Conservation (phyloP, 1,140 invertebrate genomes). For the Brachionus paranguensis region DNA sequence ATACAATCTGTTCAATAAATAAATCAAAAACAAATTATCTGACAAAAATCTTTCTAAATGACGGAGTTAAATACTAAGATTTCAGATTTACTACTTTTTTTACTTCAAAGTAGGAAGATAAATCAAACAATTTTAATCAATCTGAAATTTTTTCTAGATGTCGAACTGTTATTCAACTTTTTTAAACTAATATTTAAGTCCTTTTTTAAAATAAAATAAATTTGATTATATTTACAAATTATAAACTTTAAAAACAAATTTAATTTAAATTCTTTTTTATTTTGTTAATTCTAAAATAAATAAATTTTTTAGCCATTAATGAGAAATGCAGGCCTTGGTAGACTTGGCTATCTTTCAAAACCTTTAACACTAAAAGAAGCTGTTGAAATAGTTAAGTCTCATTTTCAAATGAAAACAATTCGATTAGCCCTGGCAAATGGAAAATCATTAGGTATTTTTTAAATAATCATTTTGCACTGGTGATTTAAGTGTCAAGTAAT, state of each 20-base stretch:
- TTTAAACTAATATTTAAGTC: neutral
- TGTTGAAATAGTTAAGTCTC: neutral
- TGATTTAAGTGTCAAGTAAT: too few species aligned
- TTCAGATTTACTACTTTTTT: too few species aligned
- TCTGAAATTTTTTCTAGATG: too few species aligned
- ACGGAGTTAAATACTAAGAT: too few species aligned
- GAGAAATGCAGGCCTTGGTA: conserved; percentile 9
- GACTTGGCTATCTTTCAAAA: neutral
- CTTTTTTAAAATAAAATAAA: neutral
- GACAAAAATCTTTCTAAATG: too few species aligned
- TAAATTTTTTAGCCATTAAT: neutral
- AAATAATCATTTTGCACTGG: neutral
- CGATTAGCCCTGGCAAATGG: conserved; percentile 28
- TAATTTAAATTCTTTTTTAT: neutral
- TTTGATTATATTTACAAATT: neutral
- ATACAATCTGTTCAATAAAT: too few species aligned
- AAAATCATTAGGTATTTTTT: neutral
- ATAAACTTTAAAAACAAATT: neutral
- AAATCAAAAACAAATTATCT: too few species aligned
- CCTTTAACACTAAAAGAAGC: conserved; percentile 5
- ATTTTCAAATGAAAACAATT: neutral
- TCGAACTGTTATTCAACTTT: too few species aligned
- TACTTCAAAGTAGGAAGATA: too few species aligned
- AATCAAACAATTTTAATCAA: too few species aligned
- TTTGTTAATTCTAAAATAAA: neutral